A percentile compares a stretch with the other conserved stretches of the same genome.
These are phyloP conservation scores for Agraylea sexmaculata DNA, from an alignment of 1,140 invertebrate genomes.

Conservation along the genomic window DNA sequence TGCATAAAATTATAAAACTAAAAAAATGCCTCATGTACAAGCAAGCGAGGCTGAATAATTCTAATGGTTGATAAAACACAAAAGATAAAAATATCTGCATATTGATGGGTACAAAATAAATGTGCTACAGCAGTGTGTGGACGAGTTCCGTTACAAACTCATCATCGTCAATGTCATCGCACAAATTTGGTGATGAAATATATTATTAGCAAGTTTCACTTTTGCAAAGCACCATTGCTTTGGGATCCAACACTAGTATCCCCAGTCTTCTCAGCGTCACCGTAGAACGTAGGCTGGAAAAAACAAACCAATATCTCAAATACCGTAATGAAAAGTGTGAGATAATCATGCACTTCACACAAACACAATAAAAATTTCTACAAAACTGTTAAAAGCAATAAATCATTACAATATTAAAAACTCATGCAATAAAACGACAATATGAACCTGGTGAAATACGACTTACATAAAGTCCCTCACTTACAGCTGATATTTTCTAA, in stretches of 20 bases:
- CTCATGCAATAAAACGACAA: conserved; percentile 6
- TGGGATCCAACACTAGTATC: conserved; percentile 40
- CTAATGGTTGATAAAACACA: no score
- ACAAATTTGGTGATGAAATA: no score
- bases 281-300: conserved; percentile 52
- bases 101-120: neutral
- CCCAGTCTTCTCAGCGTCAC: conserved; percentile 47
- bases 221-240: conserved; percentile 23
- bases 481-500: conserved; percentile 19
- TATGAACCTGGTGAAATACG: conserved; percentile 1
- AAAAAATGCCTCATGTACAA: no score
- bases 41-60: no score
- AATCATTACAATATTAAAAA: conserved; percentile 6
- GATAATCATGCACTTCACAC: neutral
- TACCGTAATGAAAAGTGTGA: neutral
- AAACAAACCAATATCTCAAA: conserved; percentile 11
- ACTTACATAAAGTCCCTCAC: conserved; percentile 8
- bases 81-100: no score
- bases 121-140: no score
- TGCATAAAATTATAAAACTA: no score
- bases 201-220: no score
- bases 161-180: no score
- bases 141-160: no score
- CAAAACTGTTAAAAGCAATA: conserved; percentile 4
- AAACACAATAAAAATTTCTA: conserved; percentile 8